These are phyloP conservation scores for Poecilia picta DNA, from an alignment of 2,797 vertebrate species.

Conservation along the genomic window DNA sequence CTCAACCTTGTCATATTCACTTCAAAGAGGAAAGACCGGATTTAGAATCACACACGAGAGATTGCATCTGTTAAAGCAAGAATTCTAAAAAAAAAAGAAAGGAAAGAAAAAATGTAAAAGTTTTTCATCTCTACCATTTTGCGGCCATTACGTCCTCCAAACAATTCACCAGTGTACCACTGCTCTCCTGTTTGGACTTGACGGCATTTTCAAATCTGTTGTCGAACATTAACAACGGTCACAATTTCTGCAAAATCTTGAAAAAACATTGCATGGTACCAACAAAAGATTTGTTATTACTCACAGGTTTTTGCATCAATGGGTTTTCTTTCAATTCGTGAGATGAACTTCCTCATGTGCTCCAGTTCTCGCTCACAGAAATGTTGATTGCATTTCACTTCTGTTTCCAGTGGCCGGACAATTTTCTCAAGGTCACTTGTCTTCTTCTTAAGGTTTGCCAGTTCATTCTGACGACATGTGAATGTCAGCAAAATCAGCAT, in stretches of 20 bases:
- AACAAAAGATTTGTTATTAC: neutral
- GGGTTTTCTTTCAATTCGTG: conserved; percentile 75
- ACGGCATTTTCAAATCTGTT: conserved; percentile 82
- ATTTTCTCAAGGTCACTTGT: conserved; percentile 66
- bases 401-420: neutral
- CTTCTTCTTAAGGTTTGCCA: neutral
- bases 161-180: conserved; percentile 72
- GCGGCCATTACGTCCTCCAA: conserved; percentile 78
- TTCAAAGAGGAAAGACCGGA: conserved; percentile 43
- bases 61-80: neutral
- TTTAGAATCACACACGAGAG: neutral
- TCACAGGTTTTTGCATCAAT: conserved; percentile 83
- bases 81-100: neutral
- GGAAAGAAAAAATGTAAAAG: neutral
- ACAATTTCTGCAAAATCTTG: neutral
- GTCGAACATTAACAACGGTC: neutral
- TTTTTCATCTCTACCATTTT: conserved; percentile 75
- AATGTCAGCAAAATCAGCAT: neutral
- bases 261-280: too few species aligned
- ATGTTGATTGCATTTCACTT: neutral
- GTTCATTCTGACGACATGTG: neutral
- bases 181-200: conserved; percentile 80
- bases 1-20: conserved; percentile 81
- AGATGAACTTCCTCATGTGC: conserved; percentile 79
- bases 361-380: conserved; percentile 72